These are phyloP conservation scores for Cynocephalus volans DNA, from an alignment of 2,113 vertebrate species.

Conservation along the genomic window DNA sequence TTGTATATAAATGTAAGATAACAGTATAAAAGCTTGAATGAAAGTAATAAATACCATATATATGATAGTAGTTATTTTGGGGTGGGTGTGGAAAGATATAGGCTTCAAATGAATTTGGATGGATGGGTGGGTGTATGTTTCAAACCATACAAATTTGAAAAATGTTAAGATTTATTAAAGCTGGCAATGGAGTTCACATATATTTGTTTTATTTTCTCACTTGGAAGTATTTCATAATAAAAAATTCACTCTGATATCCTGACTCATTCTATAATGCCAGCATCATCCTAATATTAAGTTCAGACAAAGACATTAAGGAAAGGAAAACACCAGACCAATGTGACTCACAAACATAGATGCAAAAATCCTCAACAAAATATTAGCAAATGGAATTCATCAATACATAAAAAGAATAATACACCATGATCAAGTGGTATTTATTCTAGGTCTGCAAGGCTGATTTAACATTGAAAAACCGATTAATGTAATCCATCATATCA, in stretches of 20 bases:
- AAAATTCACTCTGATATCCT: neutral
- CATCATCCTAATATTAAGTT: neutral
- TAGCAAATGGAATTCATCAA: neutral
- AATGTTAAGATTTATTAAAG: constrained; percentile 40
- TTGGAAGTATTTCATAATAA: constrained; percentile 25
- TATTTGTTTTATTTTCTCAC: neutral
- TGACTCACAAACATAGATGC: neutral
- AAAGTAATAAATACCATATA: neutral
- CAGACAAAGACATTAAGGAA: neutral
- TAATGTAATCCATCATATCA: neutral
- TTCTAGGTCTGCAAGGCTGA: neutral
- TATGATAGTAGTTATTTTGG: neutral
- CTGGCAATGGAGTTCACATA: neutral
- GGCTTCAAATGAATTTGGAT: neutral
- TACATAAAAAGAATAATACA: neutral
- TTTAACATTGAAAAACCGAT: neutral
- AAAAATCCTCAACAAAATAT: neutral
- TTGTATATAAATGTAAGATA: neutral
- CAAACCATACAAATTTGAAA: neutral
- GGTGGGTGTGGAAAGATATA: neutral
- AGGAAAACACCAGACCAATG: neutral
- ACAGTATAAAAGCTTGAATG: neutral
- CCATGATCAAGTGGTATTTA: neutral
- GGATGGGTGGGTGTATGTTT: neutral
- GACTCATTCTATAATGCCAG: neutral